phyloP scores from a whole-genome alignment of 2,888 invertebrate genomes.

The Conops quadrifasciatus region DNA sequence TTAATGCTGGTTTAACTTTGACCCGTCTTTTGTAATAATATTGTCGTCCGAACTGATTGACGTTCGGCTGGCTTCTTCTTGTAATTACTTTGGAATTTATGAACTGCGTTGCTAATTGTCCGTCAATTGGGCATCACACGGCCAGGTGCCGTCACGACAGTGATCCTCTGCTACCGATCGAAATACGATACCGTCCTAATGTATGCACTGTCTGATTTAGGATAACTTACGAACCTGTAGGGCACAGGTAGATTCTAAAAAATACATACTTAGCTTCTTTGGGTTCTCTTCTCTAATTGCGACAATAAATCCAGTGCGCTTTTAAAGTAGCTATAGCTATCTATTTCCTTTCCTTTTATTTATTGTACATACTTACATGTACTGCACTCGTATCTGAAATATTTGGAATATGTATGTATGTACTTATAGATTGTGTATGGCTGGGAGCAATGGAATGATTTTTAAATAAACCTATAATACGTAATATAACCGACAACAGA shows the following conservation, averaged over 20 bases:
- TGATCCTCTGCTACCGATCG: neutral
- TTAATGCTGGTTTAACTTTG: too few relatives aligned
- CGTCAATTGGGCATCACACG: neutral
- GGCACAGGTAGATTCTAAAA: neutral
- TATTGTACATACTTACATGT: too few relatives aligned
- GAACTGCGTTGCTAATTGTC: conserved; percentile 20
- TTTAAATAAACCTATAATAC: too few relatives aligned
- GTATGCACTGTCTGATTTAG: neutral
- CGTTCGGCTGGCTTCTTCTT: conserved; percentile 16
- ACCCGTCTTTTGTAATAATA: neutral
- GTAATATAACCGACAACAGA: too few relatives aligned
- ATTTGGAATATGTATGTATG: too few relatives aligned
- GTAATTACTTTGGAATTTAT: conserved; percentile 30
- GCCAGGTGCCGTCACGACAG: neutral
- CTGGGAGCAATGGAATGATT: too few relatives aligned
- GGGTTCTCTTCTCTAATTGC: neutral
- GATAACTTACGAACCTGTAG: neutral
- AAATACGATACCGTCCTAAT: neutral
- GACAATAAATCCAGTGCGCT: conserved; percentile 4
- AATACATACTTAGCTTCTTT: neutral
- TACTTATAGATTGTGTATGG: too few relatives aligned
- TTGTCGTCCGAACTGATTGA: conserved; percentile 9
- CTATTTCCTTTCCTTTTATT: too few relatives aligned
- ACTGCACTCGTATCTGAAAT: too few relatives aligned
- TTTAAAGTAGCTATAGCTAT: neutral